These are phyloP conservation scores for Ceratina calcarata DNA, from an alignment of 1,140 invertebrate species.

Conservation along the genomic window DNA sequence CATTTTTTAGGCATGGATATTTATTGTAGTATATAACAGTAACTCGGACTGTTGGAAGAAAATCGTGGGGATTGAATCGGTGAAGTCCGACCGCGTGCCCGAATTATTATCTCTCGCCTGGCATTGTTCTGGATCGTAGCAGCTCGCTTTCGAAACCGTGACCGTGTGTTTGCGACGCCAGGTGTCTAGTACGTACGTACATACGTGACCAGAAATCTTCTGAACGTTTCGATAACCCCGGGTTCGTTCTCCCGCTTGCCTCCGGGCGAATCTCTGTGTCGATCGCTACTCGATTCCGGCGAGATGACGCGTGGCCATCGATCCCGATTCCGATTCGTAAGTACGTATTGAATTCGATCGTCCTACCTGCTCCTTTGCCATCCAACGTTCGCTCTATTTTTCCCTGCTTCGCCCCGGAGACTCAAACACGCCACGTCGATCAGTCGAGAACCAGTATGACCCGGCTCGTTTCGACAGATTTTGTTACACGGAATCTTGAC, in stretches of 20 bases:
- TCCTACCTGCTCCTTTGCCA: background rate
- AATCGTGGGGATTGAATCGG: background rate
- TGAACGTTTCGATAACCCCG: constrained; percentile 3
- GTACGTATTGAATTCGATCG: constrained; percentile 15
- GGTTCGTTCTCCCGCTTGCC: background rate
- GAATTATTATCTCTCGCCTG: constrained; percentile 9
- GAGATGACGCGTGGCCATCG: constrained; percentile 10
- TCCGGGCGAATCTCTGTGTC: background rate
- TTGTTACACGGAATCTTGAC: background rate
- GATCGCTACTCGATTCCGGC: background rate
- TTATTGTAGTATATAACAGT: too few species aligned
- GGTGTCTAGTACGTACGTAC: too few species aligned
- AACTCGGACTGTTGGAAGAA: background rate
- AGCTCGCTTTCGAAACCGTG: background rate
- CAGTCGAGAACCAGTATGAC: background rate
- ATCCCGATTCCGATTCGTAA: constrained; percentile 9
- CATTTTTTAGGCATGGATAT: too few species aligned
- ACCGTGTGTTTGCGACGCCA: background rate
- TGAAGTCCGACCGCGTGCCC: background rate
- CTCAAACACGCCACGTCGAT: background rate
- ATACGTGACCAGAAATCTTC: constrained; percentile 18
- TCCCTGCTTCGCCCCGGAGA: background rate
- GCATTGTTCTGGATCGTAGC: background rate
- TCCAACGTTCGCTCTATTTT: background rate
- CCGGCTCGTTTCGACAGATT: background rate